These are phyloP conservation scores for Iphiclides podalirius DNA, from an alignment of 2,888 invertebrate species.

Conservation along the genomic window DNA sequence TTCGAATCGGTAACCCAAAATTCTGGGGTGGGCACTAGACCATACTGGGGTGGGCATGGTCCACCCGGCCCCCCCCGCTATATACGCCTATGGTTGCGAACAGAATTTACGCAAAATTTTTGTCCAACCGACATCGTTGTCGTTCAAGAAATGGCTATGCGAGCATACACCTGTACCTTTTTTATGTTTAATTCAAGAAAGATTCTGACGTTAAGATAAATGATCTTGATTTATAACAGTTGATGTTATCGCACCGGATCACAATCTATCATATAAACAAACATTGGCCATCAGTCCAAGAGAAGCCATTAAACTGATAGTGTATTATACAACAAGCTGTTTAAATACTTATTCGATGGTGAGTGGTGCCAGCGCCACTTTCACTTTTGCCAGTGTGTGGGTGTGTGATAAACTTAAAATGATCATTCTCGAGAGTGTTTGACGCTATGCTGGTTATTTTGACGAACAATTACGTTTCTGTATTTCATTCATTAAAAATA, in stretches of 20 bases:
- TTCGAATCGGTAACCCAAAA: too few species aligned
- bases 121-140: too few species aligned
- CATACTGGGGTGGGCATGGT: too few species aligned
- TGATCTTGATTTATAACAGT: background rate
- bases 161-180: too few species aligned
- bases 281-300: conserved; percentile 32
- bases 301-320: conserved; percentile 53
- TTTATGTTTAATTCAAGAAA: too few species aligned
- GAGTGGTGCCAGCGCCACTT: conserved; percentile 58
- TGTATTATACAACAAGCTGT: conserved; percentile 57
- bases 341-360: conserved; percentile 74
- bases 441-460: background rate
- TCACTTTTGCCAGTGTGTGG: conserved; percentile 59
- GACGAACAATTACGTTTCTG: background rate
- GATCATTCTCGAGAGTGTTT: conserved; percentile 9
- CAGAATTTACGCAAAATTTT: too few species aligned
- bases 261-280: conserved; percentile 7
- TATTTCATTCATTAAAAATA: background rate
- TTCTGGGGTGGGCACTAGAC: too few species aligned
- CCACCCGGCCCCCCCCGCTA: too few species aligned
- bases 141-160: too few species aligned
- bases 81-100: too few species aligned
- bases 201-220: too few species aligned
- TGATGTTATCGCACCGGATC: background rate
- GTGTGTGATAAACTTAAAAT: conserved; percentile 46